phyloP scores from a whole-genome alignment of 1,140 invertebrate genomes.

The Leptinotarsa undecemlineata region DNA sequence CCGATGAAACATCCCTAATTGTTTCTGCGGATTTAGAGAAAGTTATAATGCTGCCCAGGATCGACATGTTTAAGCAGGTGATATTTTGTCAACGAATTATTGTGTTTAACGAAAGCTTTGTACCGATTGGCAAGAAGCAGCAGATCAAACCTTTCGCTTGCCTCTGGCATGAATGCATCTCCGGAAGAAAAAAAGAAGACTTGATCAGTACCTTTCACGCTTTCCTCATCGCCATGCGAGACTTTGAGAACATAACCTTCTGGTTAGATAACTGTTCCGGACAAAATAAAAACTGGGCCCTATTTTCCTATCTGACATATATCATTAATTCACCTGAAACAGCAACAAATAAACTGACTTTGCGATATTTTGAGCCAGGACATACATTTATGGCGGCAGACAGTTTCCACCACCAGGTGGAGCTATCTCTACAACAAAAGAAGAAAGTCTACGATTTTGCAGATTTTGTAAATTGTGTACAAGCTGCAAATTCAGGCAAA shows the following conservation, averaged over 20 bases:
- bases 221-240: conserved; percentile 34
- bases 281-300: conserved; percentile 50
- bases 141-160: conserved; percentile 26
- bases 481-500: neutral
- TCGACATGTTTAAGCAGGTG: conserved; percentile 44
- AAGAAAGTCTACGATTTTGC: neutral
- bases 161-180: conserved; percentile 40
- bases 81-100: conserved; percentile 40
- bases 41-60: conserved; percentile 48
- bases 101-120: conserved; percentile 44
- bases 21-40: conserved; percentile 47
- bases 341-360: neutral
- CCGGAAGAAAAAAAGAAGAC: conserved; percentile 35
- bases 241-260: conserved; percentile 35
- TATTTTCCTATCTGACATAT: conserved; percentile 36
- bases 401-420: conserved; percentile 9
- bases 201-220: conserved; percentile 39
- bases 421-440: neutral
- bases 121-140: conserved; percentile 32
- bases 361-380: conserved; percentile 10
- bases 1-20: conserved; percentile 15
- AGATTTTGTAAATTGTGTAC: neutral
- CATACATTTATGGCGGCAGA: neutral
- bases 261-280: conserved; percentile 43
- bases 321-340: conserved; percentile 27